Evolutionary conservation across 1,140 invertebrate genomes (phyloP).

Genomic region (Schlechtendalia chinensis): DNA sequence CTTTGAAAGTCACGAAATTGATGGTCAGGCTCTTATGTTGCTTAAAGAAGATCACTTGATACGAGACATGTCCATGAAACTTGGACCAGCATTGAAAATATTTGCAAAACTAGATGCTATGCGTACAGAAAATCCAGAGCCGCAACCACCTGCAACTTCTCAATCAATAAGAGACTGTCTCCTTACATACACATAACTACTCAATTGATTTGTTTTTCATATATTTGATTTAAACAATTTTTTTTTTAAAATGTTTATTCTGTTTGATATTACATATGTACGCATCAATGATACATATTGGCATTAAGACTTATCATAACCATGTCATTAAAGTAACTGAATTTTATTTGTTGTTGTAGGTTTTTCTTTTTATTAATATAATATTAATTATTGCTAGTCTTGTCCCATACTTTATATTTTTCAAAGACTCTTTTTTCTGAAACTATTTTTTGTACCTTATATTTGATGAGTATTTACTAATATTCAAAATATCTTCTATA

Average conservation of each 20-base stretch:
- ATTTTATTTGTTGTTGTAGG: not conserved
- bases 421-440: not conserved
- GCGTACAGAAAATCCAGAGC: conserved; percentile 61
- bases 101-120: conserved; percentile 81
- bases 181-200: not conserved
- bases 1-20: conserved; percentile 92
- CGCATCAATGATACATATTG: not conserved
- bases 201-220: not conserved
- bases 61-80: conserved; percentile 89
- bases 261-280: not conserved
- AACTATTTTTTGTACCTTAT: not conserved
- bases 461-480: not conserved
- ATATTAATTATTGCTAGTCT: not conserved
- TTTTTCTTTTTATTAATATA: not conserved
- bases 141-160: conserved; percentile 21
- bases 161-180: conserved; percentile 22
- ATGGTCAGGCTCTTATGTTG: conserved; percentile 88
- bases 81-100: conserved; percentile 93
- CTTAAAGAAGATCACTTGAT: conserved; percentile 95
- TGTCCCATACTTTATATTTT: not conserved
- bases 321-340: conserved; percentile 23
- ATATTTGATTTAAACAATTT: not conserved
- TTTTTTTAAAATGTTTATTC: not conserved
- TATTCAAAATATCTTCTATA: not conserved
- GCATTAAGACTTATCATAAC: conserved; percentile 14